Base-by-base conservation (phyloP, 1,140 invertebrate genomes). In the Musca domestica region DNA sequence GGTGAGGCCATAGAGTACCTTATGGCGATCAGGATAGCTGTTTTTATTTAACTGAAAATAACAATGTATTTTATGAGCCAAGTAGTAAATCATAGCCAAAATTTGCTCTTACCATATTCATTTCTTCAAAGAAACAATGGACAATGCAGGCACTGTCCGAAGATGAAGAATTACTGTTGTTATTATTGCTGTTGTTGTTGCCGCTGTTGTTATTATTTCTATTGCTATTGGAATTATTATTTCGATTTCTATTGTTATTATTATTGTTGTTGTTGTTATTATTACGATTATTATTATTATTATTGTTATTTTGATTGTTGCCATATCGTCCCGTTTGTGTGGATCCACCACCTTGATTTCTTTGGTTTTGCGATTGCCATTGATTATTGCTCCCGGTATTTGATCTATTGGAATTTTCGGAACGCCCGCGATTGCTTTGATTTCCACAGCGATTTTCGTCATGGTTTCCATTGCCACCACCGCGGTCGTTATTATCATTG, bases 81-180 rank as follows among this genome's bases (percentile, higher is more conserved):
- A n/a, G n/a, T n/a, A n/a, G n/a, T n/a, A n/a, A n/a, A n/a, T n/a
- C n/a, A n/a, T n/a, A n/a, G n/a, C n/a, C n/a, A 52, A 17, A 12
- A 27, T 14, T 30, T 9, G n/a, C 67, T 68, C 70, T 73, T 74
- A 84, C 85, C 84, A 86, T 85, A 68, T 85, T 83, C 69, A 86
- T 72, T 69, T 86, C 81, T 68, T 86, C 83, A 69, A 86, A 79
- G 69, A 86, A 85, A 66, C 85, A 86, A 69, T 86, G 84, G 27
- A 85, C 71, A 3, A 85, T 82, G 70, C 85, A 86, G 3, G 80
- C 58, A 17, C 54, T 48, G 67, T 72, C 71, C 2, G 41, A 67
- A n/a, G 47, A 48, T 47, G 56, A 67, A 17, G 63, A 58, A 0
- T 67, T 68, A 15, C 51, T 25, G 54, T 56, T 58, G n/a, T 64